A percentile compares a stretch with the other conserved stretches of the same genome.
These are phyloP conservation scores for Orthosia gothica DNA, from an alignment of 2,888 invertebrate species.

Conservation along the genomic window DNA sequence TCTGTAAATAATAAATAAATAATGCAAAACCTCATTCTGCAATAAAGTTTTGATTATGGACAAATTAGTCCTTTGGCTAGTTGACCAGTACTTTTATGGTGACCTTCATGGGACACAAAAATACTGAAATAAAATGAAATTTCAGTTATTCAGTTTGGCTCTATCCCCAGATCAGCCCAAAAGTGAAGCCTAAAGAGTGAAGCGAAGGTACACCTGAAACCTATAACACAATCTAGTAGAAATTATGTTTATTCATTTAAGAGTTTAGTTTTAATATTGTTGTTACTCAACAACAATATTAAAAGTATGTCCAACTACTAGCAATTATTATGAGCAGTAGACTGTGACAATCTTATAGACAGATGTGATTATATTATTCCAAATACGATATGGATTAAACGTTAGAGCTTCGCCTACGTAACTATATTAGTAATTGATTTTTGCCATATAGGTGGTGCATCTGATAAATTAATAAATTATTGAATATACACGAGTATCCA, in stretches of 20 bases:
- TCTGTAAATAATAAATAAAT: too few species aligned
- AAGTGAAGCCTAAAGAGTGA: not conserved
- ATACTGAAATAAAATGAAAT: not conserved
- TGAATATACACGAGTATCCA: not conserved
- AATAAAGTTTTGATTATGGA: not conserved
- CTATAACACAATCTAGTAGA: not conserved
- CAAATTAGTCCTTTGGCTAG: not conserved
- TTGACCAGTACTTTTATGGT: not conserved
- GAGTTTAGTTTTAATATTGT: not conserved
- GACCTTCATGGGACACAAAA: not conserved
- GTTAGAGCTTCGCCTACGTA: slow-evolving; percentile 1
- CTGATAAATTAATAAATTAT: slow-evolving; percentile 4
- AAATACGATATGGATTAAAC: slow-evolving; percentile 3
- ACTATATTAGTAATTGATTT: not conserved
- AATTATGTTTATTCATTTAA: not conserved
- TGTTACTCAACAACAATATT: not conserved
- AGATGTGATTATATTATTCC: not conserved
- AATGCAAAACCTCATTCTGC: not conserved
- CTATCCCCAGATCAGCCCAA: not conserved
- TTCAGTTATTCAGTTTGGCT: not conserved
- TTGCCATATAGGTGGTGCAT: not conserved
- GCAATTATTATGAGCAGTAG: not conserved
- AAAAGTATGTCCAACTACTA: not conserved
- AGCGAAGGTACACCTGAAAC: not conserved
- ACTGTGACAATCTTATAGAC: slow-evolving; percentile 1